phyloP scores from a whole-genome alignment of 2,797 vertebrate genomes.

The Enteromius thamalakanensis region DNA sequence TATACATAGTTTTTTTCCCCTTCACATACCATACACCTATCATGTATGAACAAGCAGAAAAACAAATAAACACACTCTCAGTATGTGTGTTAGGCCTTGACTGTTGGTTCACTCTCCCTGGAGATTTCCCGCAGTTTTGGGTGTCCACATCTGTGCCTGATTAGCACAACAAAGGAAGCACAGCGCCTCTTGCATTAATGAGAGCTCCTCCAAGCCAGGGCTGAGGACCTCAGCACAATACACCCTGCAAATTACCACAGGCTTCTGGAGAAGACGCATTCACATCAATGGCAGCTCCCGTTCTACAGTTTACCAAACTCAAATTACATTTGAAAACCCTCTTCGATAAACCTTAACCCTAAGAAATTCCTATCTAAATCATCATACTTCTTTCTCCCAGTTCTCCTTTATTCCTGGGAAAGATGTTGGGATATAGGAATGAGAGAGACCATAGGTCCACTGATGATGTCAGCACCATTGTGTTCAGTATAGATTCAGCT shows the following conservation, averaged over 20 bases:
- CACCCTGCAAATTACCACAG: slow-evolving; percentile 52
- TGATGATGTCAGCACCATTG: slow-evolving; percentile 32
- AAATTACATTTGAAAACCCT: slow-evolving; percentile 41
- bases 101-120: slow-evolving; percentile 51
- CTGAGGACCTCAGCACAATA: slow-evolving; percentile 67
- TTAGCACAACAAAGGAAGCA: slow-evolving; percentile 79
- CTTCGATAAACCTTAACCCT: slow-evolving; percentile 32
- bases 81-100: slow-evolving; percentile 36
- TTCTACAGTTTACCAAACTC: slow-evolving; percentile 53
- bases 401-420: slow-evolving; percentile 5
- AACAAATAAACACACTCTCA: slow-evolving; percentile 11
- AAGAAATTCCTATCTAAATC: slow-evolving; percentile 29
- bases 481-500: slow-evolving; percentile 56
- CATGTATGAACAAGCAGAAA: slow-evolving; percentile 21
- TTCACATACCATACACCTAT: not conserved
- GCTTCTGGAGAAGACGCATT: slow-evolving; percentile 56
- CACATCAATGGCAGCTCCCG: slow-evolving; percentile 56
- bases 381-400: slow-evolving; percentile 10
- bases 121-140: slow-evolving; percentile 70
- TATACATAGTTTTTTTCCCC: not conserved
- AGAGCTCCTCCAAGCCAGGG: slow-evolving; percentile 59
- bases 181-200: slow-evolving; percentile 74
- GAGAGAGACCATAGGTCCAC: not conserved
- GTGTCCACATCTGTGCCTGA: slow-evolving; percentile 82
- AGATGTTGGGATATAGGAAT: slow-evolving; percentile 15